Evolutionary conservation across 2,888 invertebrate species (phyloP).

Genomic region (Formica aserva): DNA sequence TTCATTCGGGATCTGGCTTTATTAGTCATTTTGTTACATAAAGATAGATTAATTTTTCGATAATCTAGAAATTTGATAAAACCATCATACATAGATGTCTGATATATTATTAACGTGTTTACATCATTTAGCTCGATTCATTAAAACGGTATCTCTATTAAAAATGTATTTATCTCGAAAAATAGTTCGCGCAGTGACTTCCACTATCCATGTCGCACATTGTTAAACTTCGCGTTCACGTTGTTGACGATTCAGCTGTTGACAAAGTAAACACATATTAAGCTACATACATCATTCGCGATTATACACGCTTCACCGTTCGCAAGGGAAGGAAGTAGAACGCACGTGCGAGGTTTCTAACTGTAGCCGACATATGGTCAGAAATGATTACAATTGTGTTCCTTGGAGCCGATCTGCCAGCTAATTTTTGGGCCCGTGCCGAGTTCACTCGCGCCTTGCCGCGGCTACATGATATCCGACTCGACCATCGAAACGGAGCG

Average conservation of each 20-base stretch:
- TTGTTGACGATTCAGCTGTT: conserved; percentile 23
- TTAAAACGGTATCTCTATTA: conserved; percentile 1
- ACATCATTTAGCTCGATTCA: not conserved
- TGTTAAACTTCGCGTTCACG: conserved; percentile 33
- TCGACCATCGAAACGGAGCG: conserved; percentile 64
- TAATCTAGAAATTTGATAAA: not conserved
- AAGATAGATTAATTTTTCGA: conserved; percentile 24
- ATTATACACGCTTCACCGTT: conserved; percentile 18
- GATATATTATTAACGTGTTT: not conserved
- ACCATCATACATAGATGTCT: not conserved
- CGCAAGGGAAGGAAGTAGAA: conserved; percentile 54
- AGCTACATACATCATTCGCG: conserved; percentile 40
- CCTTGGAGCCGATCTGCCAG: conserved; percentile 63
- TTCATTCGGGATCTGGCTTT: not conserved
- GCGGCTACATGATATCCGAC: conserved; percentile 59
- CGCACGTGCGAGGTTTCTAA: conserved; percentile 52
- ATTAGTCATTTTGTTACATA: not conserved
- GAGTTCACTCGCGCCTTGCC: conserved; percentile 61
- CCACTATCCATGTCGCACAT: too few relatives aligned
- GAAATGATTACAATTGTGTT: conserved; percentile 63
- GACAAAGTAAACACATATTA: conserved; percentile 50
- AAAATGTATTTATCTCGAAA: conserved; percentile 18
- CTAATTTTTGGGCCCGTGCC: conserved; percentile 73
- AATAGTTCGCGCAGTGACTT: not conserved
- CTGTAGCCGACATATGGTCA: conserved; percentile 53